A percentile compares a stretch with the other conserved stretches of the same genome.
phyloP scores from a whole-genome alignment of 2,113 vertebrate genomes.

The Pagrus major region DNA sequence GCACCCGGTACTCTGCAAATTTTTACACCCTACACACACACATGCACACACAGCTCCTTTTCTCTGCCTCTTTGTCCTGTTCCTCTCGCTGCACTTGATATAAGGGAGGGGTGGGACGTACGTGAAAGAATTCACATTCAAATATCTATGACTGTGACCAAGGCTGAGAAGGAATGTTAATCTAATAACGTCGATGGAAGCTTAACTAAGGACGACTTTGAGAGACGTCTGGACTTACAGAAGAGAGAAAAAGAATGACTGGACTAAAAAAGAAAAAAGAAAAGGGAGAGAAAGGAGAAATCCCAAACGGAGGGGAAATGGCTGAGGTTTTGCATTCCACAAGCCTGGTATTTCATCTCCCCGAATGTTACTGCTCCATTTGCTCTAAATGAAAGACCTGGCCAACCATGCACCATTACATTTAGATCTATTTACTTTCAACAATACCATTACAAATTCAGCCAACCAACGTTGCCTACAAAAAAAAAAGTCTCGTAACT shows the following conservation, averaged over 20 bases:
- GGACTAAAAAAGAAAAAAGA: slow-evolving; percentile 61
- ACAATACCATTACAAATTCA: slow-evolving; percentile 62
- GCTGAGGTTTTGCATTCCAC: slow-evolving; percentile 76
- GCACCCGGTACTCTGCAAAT: slow-evolving; percentile 70
- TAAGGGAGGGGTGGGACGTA: slow-evolving; percentile 65
- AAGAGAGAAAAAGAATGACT: slow-evolving; percentile 60
- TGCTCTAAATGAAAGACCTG: slow-evolving; percentile 68
- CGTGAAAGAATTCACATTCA: slow-evolving; percentile 79
- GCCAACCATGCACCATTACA: slow-evolving; percentile 48
- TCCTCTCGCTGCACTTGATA: slow-evolving; percentile 76
- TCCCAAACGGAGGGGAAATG: slow-evolving; percentile 68
- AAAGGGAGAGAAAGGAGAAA: slow-evolving; percentile 54
- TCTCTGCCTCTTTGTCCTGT: slow-evolving; percentile 72
- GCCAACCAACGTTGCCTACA: slow-evolving; percentile 24
- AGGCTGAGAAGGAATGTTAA: slow-evolving; percentile 80
- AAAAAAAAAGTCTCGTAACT: slow-evolving; percentile 21
- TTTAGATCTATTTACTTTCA: slow-evolving; percentile 62
- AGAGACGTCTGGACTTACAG: slow-evolving; percentile 54
- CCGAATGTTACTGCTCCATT: slow-evolving; percentile 65
- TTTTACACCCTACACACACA: slow-evolving; percentile 70
- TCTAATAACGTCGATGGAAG: slow-evolving; percentile 76
- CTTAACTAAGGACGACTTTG: slow-evolving; percentile 56
- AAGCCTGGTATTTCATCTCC: slow-evolving; percentile 63
- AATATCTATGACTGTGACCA: slow-evolving; percentile 74
- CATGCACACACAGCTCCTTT: slow-evolving; percentile 48